Evolutionary conservation across 1,140 invertebrate genomes (phyloP), one percentile per base, ranked within the genome.

Genomic region (Whitmania pigra): DNA sequence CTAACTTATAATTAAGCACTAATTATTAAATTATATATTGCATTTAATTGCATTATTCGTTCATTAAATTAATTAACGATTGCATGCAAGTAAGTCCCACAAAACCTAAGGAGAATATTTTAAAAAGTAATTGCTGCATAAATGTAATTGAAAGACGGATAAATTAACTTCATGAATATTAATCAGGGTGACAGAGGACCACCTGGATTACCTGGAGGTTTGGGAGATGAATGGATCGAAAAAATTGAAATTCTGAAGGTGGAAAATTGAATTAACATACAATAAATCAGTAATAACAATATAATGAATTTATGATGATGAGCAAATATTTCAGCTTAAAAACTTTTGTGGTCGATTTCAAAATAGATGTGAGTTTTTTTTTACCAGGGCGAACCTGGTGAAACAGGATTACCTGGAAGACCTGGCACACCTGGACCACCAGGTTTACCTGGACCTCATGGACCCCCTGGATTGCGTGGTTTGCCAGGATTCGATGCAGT

Each of bases 341-440:
- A 4, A 20, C 2, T 63, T 3, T 31, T 27, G 60, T 27, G 22
- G 18, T 31, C 11, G 29, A 20, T 13, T 13, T 1, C 11, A 20
- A 63, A 63, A 63, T 20, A 17, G 20, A 71, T 36, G 20, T 15
- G 7, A n/a, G 25, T 29, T 67, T 57, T 57, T 67, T 71, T n/a
- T 27, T 36, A n/a, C 22, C 31, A 72, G 71, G 71, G 71, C 22
- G 71, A 72, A n/a, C 71, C 71, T 25, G 71, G 71, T 36, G 71
- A 72, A 31, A 55, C 60, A n/a, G 71, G 71, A 20, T 66, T 57
- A 43, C 31, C 36, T 9, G 71, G 71, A 18, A 27, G 31, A 29
- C 31, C 22, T 67, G 71, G 71, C 4, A 43, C 60, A 53, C 57
- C 63, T 25, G 71, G 71, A 17, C 71, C 71, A 3, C 60, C 71